Conservation (phyloP, 2,113 vertebrate genomes). For the Entomyzon cyanotis region DNA sequence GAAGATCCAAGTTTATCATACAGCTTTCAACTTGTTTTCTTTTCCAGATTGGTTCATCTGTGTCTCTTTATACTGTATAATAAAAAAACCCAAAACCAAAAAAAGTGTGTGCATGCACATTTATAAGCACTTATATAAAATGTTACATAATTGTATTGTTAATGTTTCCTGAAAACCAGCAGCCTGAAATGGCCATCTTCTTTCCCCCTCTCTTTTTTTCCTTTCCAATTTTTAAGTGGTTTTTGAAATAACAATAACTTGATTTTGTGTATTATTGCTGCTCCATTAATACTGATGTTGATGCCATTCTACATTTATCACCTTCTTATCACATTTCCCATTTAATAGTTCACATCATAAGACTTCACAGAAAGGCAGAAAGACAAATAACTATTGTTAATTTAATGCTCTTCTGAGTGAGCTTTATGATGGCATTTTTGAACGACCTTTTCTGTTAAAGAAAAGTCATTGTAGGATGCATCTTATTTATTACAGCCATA, state of each 20-base stretch:
- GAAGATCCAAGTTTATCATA: neutral
- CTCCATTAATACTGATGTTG: neutral
- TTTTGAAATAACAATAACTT: neutral
- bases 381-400: conserved; percentile 36
- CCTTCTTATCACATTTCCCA: conserved; percentile 21
- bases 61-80: neutral
- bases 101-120: neutral
- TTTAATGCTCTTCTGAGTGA: conserved; percentile 34
- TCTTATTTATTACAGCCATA: conserved; percentile 49
- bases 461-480: neutral
- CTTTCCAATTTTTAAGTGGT: neutral
- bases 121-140: neutral
- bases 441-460: conserved; percentile 55
- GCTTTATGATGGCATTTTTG: conserved; percentile 20
- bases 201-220: neutral
- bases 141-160: neutral
- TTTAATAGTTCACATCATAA: conserved; percentile 29
- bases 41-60: neutral
- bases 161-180: neutral
- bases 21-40: neutral
- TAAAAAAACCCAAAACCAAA: neutral
- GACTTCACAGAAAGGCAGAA: neutral
- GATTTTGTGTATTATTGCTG: conserved; percentile 3
- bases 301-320: conserved; percentile 10
- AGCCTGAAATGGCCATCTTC: neutral